Conservation (phyloP, 2,888 invertebrate genomes). For the Ditylenchus weischeri region DNA sequence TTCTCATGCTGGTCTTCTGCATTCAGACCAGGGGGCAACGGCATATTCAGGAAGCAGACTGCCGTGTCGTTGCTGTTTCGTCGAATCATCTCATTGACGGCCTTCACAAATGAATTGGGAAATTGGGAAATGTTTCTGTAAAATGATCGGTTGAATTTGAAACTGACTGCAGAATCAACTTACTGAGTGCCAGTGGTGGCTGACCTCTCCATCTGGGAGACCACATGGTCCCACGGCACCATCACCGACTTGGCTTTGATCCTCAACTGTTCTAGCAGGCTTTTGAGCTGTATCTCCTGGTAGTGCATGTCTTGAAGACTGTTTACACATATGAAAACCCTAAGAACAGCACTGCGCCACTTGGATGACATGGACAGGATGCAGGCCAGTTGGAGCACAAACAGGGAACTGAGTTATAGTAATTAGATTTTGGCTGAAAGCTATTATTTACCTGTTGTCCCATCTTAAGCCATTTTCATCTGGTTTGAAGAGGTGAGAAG, state of each 20-base stretch:
- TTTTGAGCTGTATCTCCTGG: conserved; percentile 56
- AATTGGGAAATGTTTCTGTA: conserved; percentile 48
- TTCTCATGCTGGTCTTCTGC: conserved; percentile 23
- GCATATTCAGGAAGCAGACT: conserved; percentile 85
- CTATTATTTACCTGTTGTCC: conserved; percentile 65
- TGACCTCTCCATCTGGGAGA: conserved; percentile 33
- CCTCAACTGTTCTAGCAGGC: conserved; percentile 75
- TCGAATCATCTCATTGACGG: conserved; percentile 70
- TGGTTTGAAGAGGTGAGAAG: conserved; percentile 83
- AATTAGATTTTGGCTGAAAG: not conserved
- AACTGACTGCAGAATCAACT: not conserved
- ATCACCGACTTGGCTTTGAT: conserved; percentile 77
- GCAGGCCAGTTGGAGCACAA: conserved; percentile 92
- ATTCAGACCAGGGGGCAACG: conserved; percentile 70
- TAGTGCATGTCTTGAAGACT: conserved; percentile 58
- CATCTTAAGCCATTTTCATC: conserved; percentile 72
- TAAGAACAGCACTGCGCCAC: conserved; percentile 78
- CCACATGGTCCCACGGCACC: conserved; percentile 64
- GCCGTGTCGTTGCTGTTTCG: conserved; percentile 76
- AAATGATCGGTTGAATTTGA: not conserved
- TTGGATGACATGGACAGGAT: conserved; percentile 71
- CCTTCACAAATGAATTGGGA: conserved; percentile 49
- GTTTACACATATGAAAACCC: conserved; percentile 75
- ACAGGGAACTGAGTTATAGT: conserved; percentile 67
- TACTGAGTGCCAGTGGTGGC: conserved; percentile 1